These are phyloP conservation scores for Delia radicum DNA, from an alignment of 1,140 invertebrate genomes.

Conservation along the genomic window DNA sequence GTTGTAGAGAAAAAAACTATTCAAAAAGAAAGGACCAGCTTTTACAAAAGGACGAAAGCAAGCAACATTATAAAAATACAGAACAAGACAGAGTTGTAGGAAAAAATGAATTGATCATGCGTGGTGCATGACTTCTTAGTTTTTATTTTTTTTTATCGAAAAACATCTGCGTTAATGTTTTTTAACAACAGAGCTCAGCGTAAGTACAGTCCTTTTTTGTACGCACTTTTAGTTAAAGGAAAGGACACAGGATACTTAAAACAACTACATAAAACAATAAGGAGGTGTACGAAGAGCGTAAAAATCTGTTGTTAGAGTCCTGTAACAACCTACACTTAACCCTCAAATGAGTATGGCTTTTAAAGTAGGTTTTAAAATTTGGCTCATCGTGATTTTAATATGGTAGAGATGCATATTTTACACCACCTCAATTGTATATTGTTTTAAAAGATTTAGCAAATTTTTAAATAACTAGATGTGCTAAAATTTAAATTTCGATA, in stretches of 20 bases:
- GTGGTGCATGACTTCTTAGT: constrained; percentile 14
- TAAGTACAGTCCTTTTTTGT: not conserved
- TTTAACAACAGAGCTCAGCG: not conserved
- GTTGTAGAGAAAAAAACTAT: not conserved
- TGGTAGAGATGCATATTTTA: too few relatives aligned
- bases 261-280: not conserved
- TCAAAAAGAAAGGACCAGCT: not conserved
- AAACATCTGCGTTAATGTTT: constrained; percentile 17
- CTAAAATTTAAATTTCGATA: too few relatives aligned
- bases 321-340: not conserved
- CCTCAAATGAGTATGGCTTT: not conserved
- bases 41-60: not conserved
- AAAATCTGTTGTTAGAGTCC: not conserved
- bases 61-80: not conserved
- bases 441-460: too few relatives aligned
- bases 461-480: too few relatives aligned
- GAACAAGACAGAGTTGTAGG: not conserved
- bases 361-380: too few relatives aligned
- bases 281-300: not conserved
- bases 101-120: constrained; percentile 17
- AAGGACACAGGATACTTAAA: not conserved
- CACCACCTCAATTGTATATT: too few relatives aligned
- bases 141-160: not conserved
- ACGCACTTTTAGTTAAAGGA: not conserved
- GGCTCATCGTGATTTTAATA: too few relatives aligned